Base-by-base conservation (phyloP, 2,888 invertebrate species). In the Pristionchus maxplancki region DNA sequence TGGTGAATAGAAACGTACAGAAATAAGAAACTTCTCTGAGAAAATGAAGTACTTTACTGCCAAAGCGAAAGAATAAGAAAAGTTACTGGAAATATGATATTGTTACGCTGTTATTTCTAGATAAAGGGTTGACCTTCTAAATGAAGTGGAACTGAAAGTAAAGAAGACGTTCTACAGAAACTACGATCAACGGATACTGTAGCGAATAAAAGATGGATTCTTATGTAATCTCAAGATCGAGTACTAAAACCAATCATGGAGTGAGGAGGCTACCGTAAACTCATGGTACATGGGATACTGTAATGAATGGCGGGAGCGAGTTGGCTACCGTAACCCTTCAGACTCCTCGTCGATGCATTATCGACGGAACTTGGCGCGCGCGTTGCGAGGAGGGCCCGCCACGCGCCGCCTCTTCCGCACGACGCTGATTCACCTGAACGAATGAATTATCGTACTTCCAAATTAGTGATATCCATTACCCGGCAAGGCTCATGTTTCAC, bases 301-400 rank as follows among this genome's bases (percentile, higher is more conserved):
- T 11, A 11, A 44, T 44, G 44, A 44, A 44, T 44, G 44, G 6
- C 11, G 44, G 44, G 44, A 44, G 44, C 8, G 44, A 44, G 44
- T 6, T 44, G 44, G 28, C n/a, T 78, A 71, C 71, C 34, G 78
- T 40, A 48, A 71, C 71, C 78, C 24, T n/a, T 78, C 78, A 78
- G 44, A 28, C 78, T 9, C 78, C 78, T 78, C 78, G 37, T 78
- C 78, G 37, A 11, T 71, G 67, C 40, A 74, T 74, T 20, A 74
- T 78, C 78, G 78, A 34, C 24, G 44, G 44, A 15, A 78, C 9
- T n/a, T 28, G 44, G 44, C 78, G 67, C 20, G 1, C 44, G 8
- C 78, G 44, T 4, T n/a, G 44, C 40, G 44, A 11, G 17, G 28
- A 44, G 2, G 78, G 48, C 48, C 44, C 78, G 28, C 44, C 44